Evolutionary conservation across 2,797 vertebrate species (phyloP).

Genomic region (Lagothrix lagotricha): DNA sequence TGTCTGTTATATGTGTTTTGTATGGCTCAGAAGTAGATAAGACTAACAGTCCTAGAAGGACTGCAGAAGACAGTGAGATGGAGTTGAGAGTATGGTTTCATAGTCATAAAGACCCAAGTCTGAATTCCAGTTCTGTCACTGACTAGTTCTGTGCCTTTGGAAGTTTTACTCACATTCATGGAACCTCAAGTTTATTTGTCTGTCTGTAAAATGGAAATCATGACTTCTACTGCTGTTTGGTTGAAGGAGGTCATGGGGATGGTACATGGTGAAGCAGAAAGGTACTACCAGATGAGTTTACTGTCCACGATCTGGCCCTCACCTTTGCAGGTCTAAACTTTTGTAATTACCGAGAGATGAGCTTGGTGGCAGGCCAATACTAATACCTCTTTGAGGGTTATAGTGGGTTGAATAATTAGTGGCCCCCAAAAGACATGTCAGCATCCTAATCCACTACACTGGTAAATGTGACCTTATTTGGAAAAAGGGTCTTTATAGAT

Average conservation of each 20-base stretch:
- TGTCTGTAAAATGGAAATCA: not conserved
- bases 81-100: not conserved
- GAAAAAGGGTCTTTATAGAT: not conserved
- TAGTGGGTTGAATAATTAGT: not conserved
- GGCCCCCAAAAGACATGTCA: not conserved
- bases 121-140: not conserved
- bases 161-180: not conserved
- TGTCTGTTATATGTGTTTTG: not conserved
- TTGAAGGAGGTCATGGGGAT: not conserved
- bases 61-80: not conserved
- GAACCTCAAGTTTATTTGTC: not conserved
- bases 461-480: not conserved
- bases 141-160: not conserved
- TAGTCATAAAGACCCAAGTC: not conserved
- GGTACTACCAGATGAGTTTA: not conserved
- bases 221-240: not conserved
- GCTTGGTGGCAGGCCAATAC: not conserved
- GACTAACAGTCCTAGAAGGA: not conserved
- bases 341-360: not conserved
- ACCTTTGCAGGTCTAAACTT: not conserved
- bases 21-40: not conserved
- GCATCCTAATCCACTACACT: not conserved
- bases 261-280: not conserved
- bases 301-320: not conserved
- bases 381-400: not conserved